phyloP scores from a whole-genome alignment of 2,113 vertebrate genomes.

The Chaetura pelagica region DNA sequence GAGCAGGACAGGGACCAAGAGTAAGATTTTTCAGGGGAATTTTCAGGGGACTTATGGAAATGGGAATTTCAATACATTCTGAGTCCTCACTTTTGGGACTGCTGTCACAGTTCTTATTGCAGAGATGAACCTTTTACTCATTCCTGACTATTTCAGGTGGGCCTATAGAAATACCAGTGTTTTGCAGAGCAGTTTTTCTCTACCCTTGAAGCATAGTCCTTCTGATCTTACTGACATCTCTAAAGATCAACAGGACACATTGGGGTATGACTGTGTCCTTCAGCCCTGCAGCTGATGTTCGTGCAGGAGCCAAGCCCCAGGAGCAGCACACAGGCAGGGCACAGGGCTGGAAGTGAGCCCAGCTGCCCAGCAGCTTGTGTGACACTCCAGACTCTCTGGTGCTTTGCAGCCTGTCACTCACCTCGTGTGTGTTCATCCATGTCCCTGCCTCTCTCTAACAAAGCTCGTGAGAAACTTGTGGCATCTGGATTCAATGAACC shows the following conservation, averaged over 20 bases:
- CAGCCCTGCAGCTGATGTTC: neutral
- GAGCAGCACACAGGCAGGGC: neutral
- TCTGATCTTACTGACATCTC: neutral
- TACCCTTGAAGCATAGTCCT: neutral
- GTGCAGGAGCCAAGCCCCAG: neutral
- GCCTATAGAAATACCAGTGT: neutral
- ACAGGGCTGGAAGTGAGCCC: rapidly evolving
- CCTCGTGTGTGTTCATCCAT: neutral
- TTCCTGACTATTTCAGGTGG: neutral
- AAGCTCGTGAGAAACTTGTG: neutral
- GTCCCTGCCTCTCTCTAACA: neutral
- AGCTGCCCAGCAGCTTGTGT: neutral
- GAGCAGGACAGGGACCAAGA: neutral
- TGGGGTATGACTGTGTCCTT: neutral
- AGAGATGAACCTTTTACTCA: neutral
- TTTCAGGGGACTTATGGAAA: neutral
- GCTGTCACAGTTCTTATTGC: neutral
- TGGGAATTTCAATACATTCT: rapidly evolving
- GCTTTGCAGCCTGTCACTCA: neutral
- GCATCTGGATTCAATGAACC: conserved; percentile 1
- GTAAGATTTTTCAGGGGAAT: neutral
- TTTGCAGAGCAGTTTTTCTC: neutral
- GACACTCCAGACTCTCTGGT: rapidly evolving
- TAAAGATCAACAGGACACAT: neutral
- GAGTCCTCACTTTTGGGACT: neutral